Percentiles rank a stretch among this genome's conserved stretches.
Evolutionary conservation across 2,888 invertebrate species (phyloP).

Genomic region (Alsophila aescularia): DNA sequence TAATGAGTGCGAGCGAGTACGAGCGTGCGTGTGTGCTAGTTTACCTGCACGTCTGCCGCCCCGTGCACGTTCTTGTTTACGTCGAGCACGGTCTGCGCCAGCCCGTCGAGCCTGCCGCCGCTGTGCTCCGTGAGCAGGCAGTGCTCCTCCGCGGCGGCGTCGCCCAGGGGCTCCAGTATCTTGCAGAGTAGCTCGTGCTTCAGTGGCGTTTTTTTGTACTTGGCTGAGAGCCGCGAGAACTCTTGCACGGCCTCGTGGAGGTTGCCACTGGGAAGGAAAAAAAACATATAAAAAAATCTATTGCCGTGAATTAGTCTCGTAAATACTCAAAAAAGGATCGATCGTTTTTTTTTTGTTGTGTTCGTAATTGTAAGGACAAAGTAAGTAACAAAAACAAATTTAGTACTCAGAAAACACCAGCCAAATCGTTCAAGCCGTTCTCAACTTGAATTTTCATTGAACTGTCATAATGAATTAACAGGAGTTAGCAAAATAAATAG

Average conservation of each 20-base stretch:
- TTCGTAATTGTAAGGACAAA: no score
- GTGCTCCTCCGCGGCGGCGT: conserved; percentile 62
- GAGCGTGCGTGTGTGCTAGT: background rate
- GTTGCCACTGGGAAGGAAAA: conserved; percentile 60
- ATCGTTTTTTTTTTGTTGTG: no score
- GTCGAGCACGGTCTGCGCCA: conserved; percentile 61
- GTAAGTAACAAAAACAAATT: no score
- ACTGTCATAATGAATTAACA: no score
- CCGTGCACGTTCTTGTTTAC: conserved; percentile 68
- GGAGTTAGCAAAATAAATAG: no score
- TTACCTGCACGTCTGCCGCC: conserved; percentile 68
- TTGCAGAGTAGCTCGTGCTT: conserved; percentile 85
- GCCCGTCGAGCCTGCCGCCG: conserved; percentile 55
- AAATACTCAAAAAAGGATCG: no score
- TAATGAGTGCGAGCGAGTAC: no score
- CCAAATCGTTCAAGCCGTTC: no score
- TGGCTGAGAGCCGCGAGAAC: conserved; percentile 74
- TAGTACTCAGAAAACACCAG: no score
- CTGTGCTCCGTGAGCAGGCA: conserved; percentile 60
- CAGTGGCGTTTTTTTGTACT: conserved; percentile 86
- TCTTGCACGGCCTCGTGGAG: conserved; percentile 82
- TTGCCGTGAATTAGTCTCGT: no score
- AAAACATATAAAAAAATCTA: no score
- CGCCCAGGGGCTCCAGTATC: conserved; percentile 60
- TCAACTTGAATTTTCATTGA: no score